These are phyloP conservation scores for Lysiphlebus fabarum DNA, from an alignment of 1,140 invertebrate species.

Conservation along the genomic window DNA sequence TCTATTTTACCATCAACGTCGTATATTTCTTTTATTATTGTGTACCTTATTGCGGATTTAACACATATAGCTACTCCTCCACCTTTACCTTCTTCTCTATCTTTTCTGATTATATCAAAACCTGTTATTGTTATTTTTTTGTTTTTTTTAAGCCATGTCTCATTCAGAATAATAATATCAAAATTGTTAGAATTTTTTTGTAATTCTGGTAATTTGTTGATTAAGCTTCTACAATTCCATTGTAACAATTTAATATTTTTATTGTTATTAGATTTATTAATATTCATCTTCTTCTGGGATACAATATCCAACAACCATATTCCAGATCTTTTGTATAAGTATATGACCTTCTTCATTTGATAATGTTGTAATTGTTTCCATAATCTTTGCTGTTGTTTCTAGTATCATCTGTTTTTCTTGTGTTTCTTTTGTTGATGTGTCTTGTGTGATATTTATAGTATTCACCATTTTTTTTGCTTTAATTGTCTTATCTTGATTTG, in stretches of 20 bases:
- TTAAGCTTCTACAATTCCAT: conserved; percentile 15
- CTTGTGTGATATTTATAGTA: too few relatives aligned
- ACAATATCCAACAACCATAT: too few relatives aligned
- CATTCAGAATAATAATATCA: conserved; percentile 6
- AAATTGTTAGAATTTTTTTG: conserved; percentile 6
- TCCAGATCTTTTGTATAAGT: too few relatives aligned
- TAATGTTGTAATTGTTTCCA: too few relatives aligned
- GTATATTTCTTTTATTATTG: neutral
- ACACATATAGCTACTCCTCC: conserved; percentile 12
- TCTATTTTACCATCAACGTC: conserved; percentile 5
- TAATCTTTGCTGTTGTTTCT: too few relatives aligned
- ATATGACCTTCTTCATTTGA: too few relatives aligned
- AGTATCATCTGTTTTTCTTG: too few relatives aligned
- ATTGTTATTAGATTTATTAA: neutral
- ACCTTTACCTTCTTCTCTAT: neutral
- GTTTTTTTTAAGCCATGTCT: conserved; percentile 7
- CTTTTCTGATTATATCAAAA: conserved; percentile 11
- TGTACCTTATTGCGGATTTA: neutral
- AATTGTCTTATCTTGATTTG: too few relatives aligned
- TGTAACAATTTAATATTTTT: conserved; percentile 3
- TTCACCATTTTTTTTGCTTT: too few relatives aligned
- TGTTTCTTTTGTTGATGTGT: too few relatives aligned
- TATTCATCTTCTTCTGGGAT: neutral
- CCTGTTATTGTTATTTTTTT: neutral
- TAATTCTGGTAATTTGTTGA: conserved; percentile 5